phyloP scores from a whole-genome alignment of 2,797 vertebrate species.

The Anas acuta region DNA sequence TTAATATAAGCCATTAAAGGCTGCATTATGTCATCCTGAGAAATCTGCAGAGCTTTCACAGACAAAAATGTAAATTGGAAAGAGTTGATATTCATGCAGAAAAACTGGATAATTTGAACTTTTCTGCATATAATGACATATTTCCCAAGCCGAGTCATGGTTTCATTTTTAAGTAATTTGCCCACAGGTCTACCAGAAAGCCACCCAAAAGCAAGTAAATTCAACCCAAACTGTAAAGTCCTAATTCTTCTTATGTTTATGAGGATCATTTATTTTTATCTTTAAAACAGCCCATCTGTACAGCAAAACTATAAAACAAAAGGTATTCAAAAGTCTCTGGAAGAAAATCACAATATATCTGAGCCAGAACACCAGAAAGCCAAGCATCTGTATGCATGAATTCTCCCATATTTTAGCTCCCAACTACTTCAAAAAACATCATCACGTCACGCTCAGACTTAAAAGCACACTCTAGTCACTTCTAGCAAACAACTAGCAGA shows the following conservation, averaged over 20 bases:
- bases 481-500: neutral
- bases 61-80: neutral
- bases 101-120: neutral
- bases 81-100: too few relatives aligned
- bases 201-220: neutral
- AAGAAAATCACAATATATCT: neutral
- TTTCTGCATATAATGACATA: neutral
- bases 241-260: neutral
- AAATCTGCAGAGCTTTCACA: neutral
- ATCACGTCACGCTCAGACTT: neutral
- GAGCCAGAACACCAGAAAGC: neutral
- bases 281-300: neutral
- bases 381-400: neutral
- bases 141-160: neutral
- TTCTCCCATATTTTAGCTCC: neutral
- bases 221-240: neutral
- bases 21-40: neutral
- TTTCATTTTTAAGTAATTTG: neutral
- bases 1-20: neutral
- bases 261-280: neutral
- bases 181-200: neutral
- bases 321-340: neutral
- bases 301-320: neutral
- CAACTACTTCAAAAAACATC: neutral
- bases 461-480: neutral